A percentile compares a stretch with the other conserved stretches of the same genome.
Conservation (phyloP, 2,113 vertebrate species). For the Myrmecophaga tridactyla region DNA sequence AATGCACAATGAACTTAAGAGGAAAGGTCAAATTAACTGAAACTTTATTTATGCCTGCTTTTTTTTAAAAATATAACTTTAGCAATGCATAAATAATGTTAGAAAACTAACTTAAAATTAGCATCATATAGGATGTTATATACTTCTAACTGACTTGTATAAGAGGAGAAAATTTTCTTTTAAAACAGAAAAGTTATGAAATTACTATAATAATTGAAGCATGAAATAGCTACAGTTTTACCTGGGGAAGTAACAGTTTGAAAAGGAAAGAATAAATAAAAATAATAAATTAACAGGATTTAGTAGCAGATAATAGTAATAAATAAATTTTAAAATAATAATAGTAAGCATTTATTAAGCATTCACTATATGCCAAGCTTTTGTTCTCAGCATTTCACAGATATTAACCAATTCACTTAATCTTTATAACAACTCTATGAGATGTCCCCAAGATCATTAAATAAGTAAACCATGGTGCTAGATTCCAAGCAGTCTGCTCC, state of each 20-base stretch:
- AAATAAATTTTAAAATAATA: neutral
- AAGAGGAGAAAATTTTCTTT: neutral
- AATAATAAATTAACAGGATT: neutral
- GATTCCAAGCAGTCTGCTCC: neutral
- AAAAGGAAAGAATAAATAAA: conserved; percentile 31
- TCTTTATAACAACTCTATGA: neutral
- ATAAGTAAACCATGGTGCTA: neutral
- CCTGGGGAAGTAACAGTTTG: neutral
- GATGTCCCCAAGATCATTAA: neutral
- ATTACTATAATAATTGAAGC: conserved; percentile 23
- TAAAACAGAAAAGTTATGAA: conserved; percentile 40
- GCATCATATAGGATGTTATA: neutral
- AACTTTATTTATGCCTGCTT: conserved; percentile 20
- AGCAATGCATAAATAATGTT: conserved; percentile 24
- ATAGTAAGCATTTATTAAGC: neutral
- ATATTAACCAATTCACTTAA: conserved; percentile 4
- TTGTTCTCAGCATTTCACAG: neutral
- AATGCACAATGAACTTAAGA: conserved; percentile 59
- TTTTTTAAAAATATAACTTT: neutral
- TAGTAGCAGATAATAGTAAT: neutral
- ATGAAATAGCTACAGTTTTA: conserved; percentile 20
- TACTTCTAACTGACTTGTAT: conserved; percentile 17
- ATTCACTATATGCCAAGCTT: conserved; percentile 10
- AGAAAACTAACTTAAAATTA: conserved; percentile 32
- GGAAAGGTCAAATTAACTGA: conserved; percentile 35